Conservation (phyloP, 2,797 vertebrate genomes). For the Sebastes alutus region DNA sequence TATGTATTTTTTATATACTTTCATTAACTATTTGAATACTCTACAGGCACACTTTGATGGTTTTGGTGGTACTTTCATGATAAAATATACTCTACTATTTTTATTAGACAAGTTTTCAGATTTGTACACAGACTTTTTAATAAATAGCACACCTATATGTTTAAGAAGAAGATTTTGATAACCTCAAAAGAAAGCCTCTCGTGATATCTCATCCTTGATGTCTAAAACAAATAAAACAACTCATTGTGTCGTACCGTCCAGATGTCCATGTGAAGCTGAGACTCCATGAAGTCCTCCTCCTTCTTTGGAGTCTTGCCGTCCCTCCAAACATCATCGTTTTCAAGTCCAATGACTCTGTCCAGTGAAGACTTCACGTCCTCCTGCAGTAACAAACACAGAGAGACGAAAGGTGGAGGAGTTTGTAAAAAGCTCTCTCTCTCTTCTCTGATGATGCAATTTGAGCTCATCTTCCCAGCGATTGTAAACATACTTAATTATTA, state of each 20-base stretch:
- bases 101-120: too few species aligned
- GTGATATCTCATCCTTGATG: neutral
- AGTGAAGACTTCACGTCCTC: conserved; percentile 75
- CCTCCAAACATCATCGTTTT: conserved; percentile 81
- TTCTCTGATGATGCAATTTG: neutral
- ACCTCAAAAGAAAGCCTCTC: neutral
- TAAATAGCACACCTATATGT: neutral
- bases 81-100: neutral
- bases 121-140: too few species aligned
- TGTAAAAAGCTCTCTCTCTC: neutral
- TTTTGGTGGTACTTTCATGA: neutral
- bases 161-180: neutral
- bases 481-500: neutral
- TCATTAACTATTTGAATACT: neutral
- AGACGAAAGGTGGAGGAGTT: neutral
- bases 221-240: neutral
- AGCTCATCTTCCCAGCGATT: neutral
- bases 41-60: neutral
- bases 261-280: conserved; percentile 81
- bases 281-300: conserved; percentile 71
- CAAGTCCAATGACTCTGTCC: conserved; percentile 74
- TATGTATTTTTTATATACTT: neutral
- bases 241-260: conserved; percentile 78
- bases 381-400: conserved; percentile 66
- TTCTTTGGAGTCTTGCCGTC: conserved; percentile 44